phyloP scores from a whole-genome alignment of 2,113 vertebrate species.

The Pomatostomus ruficeps region DNA sequence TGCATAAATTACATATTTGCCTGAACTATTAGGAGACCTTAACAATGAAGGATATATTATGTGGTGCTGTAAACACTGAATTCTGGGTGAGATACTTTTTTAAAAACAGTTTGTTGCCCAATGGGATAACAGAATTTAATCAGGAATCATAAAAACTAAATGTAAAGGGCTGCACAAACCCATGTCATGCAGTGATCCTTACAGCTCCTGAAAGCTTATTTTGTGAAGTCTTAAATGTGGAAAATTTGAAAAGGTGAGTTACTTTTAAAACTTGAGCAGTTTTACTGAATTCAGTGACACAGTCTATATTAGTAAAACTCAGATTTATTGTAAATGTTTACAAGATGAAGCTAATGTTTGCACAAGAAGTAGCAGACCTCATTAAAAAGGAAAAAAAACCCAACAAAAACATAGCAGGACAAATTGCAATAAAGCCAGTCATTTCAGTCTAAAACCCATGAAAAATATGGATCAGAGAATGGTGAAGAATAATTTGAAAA shows the following conservation, averaged over 20 bases:
- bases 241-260: background rate
- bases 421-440: background rate
- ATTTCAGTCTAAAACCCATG: background rate
- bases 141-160: background rate
- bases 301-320: background rate
- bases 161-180: background rate
- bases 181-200: background rate
- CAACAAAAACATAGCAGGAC: rapidly evolving
- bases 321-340: background rate
- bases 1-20: background rate
- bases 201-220: background rate
- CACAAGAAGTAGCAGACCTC: background rate
- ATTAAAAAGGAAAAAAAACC: background rate
- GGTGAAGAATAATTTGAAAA: background rate
- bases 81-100: background rate
- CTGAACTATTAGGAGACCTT: background rate
- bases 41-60: background rate
- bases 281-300: background rate
- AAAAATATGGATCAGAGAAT: background rate
- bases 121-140: background rate
- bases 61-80: background rate
- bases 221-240: background rate
- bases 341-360: background rate
- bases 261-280: background rate
- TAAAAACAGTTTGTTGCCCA: background rate